These are phyloP conservation scores for Pasiphila rectangulata DNA, from an alignment of 2,888 invertebrate genomes.

Conservation along the genomic window DNA sequence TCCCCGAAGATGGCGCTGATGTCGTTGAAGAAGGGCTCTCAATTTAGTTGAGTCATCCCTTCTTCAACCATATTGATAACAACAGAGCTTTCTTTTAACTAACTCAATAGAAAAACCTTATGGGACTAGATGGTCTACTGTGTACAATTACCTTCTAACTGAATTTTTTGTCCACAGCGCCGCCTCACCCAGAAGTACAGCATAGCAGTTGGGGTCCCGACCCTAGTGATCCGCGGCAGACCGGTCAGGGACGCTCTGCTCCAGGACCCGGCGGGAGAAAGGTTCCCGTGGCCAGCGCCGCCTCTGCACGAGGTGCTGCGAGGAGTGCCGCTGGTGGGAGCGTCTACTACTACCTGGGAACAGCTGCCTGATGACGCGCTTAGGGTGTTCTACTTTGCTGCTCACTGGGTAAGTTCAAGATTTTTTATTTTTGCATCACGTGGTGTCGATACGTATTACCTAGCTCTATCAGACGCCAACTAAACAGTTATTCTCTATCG, in stretches of 20 bases:
- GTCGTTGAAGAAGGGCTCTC: too few relatives aligned
- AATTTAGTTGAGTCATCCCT: too few relatives aligned
- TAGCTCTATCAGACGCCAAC: too few relatives aligned
- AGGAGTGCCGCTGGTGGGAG: constrained; percentile 66
- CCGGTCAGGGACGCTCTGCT: constrained; percentile 84
- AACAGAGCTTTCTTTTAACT: too few relatives aligned
- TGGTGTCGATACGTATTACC: too few relatives aligned
- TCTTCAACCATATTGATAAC: too few relatives aligned
- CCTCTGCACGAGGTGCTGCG: constrained; percentile 82
- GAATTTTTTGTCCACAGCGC: constrained; percentile 75
- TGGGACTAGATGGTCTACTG: too few relatives aligned
- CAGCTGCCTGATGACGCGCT: constrained; percentile 82
- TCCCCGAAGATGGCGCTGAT: too few relatives aligned
- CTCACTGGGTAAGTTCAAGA: constrained; percentile 88
- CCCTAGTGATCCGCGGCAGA: constrained; percentile 86
- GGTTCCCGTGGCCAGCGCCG: constrained; percentile 90
- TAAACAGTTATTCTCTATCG: too few relatives aligned
- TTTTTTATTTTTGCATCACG: too few relatives aligned
- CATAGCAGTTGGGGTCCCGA: constrained; percentile 88
- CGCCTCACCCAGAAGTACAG: constrained; percentile 88
- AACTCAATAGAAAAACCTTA: too few relatives aligned
- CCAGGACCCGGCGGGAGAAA: constrained; percentile 83
- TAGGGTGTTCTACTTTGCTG: constrained; percentile 92
- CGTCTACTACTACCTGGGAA: constrained; percentile 71
- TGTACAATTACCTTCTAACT: too few relatives aligned